phyloP scores from a whole-genome alignment of 1,140 invertebrate genomes.

The Spodoptera frugiperda region DNA sequence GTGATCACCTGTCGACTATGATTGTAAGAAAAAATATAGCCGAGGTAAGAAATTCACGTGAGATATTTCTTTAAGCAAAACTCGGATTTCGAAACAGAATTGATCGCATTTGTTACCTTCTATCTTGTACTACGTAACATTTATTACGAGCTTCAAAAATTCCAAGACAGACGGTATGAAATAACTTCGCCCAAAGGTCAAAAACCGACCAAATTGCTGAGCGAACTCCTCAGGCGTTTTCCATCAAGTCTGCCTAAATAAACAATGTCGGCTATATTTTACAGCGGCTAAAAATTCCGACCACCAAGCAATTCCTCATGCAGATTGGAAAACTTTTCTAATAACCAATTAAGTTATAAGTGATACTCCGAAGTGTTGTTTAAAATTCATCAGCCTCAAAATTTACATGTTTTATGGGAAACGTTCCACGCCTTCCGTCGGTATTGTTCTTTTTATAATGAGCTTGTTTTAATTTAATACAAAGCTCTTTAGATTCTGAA shows the following conservation, averaged over 20 bases:
- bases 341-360: slow-evolving; percentile 74
- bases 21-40: slow-evolving; percentile 26
- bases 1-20: slow-evolving; percentile 18
- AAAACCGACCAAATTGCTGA: slow-evolving; percentile 30
- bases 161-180: slow-evolving; percentile 12
- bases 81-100: background rate
- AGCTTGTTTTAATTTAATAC: slow-evolving; percentile 23
- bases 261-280: slow-evolving; percentile 45
- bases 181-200: slow-evolving; percentile 30
- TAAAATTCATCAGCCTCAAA: slow-evolving; percentile 64
- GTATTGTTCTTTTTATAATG: slow-evolving; percentile 18
- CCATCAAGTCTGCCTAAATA: slow-evolving; percentile 42
- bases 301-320: slow-evolving; percentile 59
- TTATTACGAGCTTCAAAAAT: slow-evolving; percentile 17
- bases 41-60: slow-evolving; percentile 4
- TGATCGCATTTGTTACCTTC: background rate
- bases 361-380: slow-evolving; percentile 57
- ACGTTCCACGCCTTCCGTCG: background rate
- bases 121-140: background rate
- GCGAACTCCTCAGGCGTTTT: slow-evolving; percentile 31
- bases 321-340: slow-evolving; percentile 76
- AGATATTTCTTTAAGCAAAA: background rate
- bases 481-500: slow-evolving; percentile 4
- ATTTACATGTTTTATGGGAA: slow-evolving; percentile 61
- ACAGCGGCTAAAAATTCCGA: slow-evolving; percentile 37